Base-by-base conservation (phyloP, 2,888 invertebrate genomes). In the Cylloceria caligata region DNA sequence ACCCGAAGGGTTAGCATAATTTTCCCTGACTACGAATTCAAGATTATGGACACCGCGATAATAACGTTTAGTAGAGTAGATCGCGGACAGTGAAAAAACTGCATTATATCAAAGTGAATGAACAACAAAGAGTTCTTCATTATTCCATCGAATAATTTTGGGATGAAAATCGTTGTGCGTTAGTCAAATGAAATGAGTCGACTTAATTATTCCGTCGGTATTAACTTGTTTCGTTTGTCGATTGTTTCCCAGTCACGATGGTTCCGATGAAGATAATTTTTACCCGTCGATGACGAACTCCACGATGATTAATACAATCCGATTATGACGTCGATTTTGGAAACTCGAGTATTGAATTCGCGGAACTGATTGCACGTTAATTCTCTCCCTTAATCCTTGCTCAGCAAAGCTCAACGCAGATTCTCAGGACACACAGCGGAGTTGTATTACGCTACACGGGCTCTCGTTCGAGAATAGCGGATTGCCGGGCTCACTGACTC, bases 271-370 rank as follows among this genome's bases (percentile, higher is more conserved):
- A 45, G 21, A 34, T 16, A 47, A 27, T 72, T 80, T 67, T 71
- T 65, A n/a, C 16, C 47, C 30, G 34, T 27, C 19, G 34, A 57
- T 71, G 27, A 19, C 27, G 34, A 57, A 34, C 45, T 24, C 52
- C 62, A 45, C 47, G 36, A 80, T 75, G 75, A 65, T 27, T 65
- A 80, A 65, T 55, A 24, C 21, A 80, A 80, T 80, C 60, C 80
- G 45, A 36, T 80, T 71, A 76, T 13, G 21, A 57, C 21, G 47
- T 39, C 30, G 45, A 21, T 7, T 55, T 55, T 13, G 39, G 24
- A 36, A 57, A 5, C 45, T 71, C n/a, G 30, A 65, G 60, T 34
- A 67, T 76, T 65, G 57, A 76, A 72, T 67, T 60, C 49, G 49
- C 39, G 19, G 57, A 47, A 42, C 67, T 80, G 71, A 80, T 80